Evolutionary conservation across 2,797 vertebrate species (phyloP), one percentile per base, ranked within the genome.

Genomic region (Nannoperca australis): DNA sequence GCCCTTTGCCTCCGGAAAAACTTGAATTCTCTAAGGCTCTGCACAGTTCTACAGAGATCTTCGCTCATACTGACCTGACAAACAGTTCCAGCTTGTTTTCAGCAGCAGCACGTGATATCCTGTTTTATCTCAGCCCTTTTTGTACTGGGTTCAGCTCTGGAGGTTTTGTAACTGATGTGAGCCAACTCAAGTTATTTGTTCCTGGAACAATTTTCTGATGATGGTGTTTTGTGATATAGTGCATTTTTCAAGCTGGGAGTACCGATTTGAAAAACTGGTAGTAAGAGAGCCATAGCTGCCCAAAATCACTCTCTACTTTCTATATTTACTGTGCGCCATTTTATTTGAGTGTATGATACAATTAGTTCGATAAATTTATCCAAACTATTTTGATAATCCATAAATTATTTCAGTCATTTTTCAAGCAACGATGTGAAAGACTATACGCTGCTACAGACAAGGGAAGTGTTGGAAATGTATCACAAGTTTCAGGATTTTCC

Each of bases 71-170:
- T 73, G 62, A 68, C 56, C 38, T 68, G 45, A 70, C n/a, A 40
- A 45, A 45, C 49, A 62, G 40, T 38, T 58, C 2, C 11, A 55
- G 42, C 61, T 81, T 66, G 63, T 83, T 74, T 72, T 70, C 50
- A 71, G 58, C 60, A 61, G 20, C 42, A 63, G 84, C 81, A 84
- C 83, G 80, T 88, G 77, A 86, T 60, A 88, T 60, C 42, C 44
- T 78, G 45, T 68, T 79, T 50, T 53, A 56, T 72, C 47, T 47
- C 44, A 70, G 36, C 20, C 7, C 11, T 66, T 71, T 71, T 61
- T 69, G 56, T 14, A 54, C 20, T 22, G 22, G 17, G 7, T 66
- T 85, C 34, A 71, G 44, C 45, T 78, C 69, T 79, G 50, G 34
- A 61, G 71, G 79, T 63, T 69, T 76, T 61, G 51, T 11, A 50